phyloP scores from a whole-genome alignment of 2,797 vertebrate species.

The Poeciliopsis turneri region DNA sequence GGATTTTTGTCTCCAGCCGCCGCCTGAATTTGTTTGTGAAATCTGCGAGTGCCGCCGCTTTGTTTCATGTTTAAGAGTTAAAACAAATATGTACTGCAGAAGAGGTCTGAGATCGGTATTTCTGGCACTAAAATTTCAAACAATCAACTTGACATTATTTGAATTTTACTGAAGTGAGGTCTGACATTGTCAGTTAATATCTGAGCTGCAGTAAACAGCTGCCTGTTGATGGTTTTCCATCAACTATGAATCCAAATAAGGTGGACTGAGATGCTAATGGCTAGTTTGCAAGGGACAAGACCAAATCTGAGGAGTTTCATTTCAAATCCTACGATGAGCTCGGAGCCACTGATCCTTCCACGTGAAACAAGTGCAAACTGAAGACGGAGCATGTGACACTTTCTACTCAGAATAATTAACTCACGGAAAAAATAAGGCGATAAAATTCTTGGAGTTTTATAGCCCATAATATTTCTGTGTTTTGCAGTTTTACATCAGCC shows the following conservation, averaged over 20 bases:
- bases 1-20: conserved; percentile 34
- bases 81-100: background rate
- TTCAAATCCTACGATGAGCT: background rate
- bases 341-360: background rate
- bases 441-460: background rate
- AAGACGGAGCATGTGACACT: background rate
- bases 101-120: background rate
- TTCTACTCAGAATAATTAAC: background rate
- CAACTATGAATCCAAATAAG: background rate
- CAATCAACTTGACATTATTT: background rate
- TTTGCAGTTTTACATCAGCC: background rate
- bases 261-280: background rate
- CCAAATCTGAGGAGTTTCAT: background rate
- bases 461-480: background rate
- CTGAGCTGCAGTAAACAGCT: background rate
- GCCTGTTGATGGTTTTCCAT: background rate
- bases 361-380: background rate
- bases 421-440: background rate
- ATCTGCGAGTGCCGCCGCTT: conserved; percentile 13
- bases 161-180: background rate
- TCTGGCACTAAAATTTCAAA: background rate
- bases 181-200: background rate
- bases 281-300: background rate
- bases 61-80: conserved; percentile 1
- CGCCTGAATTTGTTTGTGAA: conserved; percentile 25